Evolutionary conservation across 2,797 vertebrate species (phyloP).

Genomic region (Dromococcyx pavoninus): DNA sequence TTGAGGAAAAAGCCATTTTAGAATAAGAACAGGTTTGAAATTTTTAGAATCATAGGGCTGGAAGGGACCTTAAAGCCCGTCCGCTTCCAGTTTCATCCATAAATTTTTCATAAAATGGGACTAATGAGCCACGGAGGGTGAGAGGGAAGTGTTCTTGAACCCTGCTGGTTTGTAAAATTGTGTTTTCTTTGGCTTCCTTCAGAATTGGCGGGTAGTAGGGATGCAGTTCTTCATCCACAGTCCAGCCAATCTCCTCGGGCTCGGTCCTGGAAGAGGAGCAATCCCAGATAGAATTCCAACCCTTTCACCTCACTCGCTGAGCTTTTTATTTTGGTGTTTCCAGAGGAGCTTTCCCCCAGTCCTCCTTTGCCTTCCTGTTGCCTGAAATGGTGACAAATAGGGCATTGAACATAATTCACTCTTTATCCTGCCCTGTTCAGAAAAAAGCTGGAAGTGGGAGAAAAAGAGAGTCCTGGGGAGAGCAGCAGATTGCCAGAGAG

Average conservation of each 20-base stretch:
- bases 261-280: neutral
- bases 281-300: neutral
- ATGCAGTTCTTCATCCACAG: neutral
- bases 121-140: rapidly evolving
- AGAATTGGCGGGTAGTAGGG: neutral
- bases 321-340: neutral
- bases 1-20: neutral
- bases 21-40: neutral
- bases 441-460: neutral
- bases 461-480: neutral
- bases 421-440: neutral
- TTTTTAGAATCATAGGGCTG: neutral
- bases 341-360: neutral
- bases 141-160: neutral
- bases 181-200: neutral
- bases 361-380: neutral
- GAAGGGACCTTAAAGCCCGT: too few species aligned
- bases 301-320: neutral
- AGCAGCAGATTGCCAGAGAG: neutral
- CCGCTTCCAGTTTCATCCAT: neutral
- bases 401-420: neutral
- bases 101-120: neutral
- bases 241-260: neutral
- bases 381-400: neutral
- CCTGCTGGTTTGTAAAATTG: neutral